These are phyloP conservation scores for Struthio camelus DNA, from an alignment of 2,113 vertebrate species.

Conservation along the genomic window DNA sequence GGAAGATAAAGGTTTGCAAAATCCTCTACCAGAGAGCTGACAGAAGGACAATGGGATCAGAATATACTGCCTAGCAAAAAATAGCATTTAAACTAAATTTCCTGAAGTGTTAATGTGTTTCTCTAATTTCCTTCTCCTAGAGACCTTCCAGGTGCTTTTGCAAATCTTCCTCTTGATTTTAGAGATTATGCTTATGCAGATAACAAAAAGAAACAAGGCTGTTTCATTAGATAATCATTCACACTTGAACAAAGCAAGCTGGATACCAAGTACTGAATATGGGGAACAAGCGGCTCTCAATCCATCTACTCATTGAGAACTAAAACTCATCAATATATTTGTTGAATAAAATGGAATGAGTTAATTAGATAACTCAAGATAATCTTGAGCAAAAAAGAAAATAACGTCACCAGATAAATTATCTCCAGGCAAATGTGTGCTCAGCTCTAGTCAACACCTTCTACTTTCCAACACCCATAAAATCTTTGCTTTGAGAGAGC, in stretches of 20 bases:
- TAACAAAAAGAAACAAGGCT: background rate
- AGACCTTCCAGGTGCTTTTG: background rate
- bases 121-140: background rate
- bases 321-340: background rate
- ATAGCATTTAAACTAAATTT: background rate
- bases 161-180: background rate
- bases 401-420: background rate
- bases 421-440: slow-evolving; percentile 2
- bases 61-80: background rate
- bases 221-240: background rate
- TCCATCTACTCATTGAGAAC: background rate
- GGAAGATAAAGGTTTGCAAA: background rate
- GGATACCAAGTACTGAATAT: background rate
- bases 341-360: background rate
- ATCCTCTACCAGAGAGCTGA: background rate
- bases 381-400: background rate
- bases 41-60: background rate
- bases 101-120: background rate
- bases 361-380: background rate
- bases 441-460: background rate
- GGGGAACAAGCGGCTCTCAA: background rate
- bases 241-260: background rate
- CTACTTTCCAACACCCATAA: background rate
- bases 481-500: background rate
- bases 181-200: background rate